Evolutionary conservation across 2,113 vertebrate genomes (phyloP).

Genomic region (Phyllostomus hastatus): DNA sequence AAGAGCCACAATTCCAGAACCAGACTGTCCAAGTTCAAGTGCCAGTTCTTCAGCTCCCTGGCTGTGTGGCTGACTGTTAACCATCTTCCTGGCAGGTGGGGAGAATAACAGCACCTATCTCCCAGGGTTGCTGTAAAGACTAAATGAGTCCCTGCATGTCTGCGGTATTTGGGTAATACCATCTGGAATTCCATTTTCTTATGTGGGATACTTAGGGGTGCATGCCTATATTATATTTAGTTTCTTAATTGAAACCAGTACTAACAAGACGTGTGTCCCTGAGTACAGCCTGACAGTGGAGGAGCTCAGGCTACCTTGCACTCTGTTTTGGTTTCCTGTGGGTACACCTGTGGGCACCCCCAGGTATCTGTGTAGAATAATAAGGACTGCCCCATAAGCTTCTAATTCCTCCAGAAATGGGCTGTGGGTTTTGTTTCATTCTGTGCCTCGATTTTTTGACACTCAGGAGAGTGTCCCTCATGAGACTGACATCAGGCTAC

Average conservation of each 20-base stretch:
- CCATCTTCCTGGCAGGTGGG: background rate
- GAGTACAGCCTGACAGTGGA: background rate
- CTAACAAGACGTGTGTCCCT: background rate
- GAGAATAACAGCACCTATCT: background rate
- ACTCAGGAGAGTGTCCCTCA: background rate
- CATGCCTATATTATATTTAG: background rate
- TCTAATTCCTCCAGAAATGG: background rate
- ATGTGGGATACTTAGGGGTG: too few relatives aligned
- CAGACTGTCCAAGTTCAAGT: background rate
- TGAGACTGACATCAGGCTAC: fast-evolving
- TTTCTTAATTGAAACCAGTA: background rate
- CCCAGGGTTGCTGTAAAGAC: background rate
- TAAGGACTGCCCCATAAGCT: background rate
- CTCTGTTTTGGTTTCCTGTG: background rate
- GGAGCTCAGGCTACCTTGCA: background rate
- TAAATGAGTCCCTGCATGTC: fast-evolving
- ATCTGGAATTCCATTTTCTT: background rate
- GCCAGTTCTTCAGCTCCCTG: background rate
- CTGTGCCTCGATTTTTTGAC: background rate
- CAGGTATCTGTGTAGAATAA: background rate
- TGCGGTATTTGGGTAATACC: background rate
- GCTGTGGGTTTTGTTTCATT: background rate
- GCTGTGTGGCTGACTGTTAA: too few relatives aligned
- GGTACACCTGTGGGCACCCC: background rate
- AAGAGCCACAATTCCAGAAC: background rate